These are phyloP conservation scores for Teleopsis dalmanni DNA, from an alignment of 1,140 invertebrate species.

Conservation along the genomic window DNA sequence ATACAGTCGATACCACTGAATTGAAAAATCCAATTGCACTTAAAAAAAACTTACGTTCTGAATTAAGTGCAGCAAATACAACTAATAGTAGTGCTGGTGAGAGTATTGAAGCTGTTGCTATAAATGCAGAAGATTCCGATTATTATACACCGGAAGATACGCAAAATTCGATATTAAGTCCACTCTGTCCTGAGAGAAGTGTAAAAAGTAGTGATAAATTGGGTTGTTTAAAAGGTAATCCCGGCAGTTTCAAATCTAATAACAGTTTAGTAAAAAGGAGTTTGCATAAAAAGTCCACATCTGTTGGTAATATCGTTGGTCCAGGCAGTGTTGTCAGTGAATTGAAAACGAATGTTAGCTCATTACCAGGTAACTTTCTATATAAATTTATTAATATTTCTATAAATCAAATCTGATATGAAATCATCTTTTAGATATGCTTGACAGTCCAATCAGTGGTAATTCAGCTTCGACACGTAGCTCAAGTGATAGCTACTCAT, in stretches of 20 bases:
- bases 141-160: constrained; percentile 66
- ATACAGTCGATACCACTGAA: background rate
- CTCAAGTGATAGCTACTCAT: constrained; percentile 66
- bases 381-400: background rate
- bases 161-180: constrained; percentile 53
- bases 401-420: background rate
- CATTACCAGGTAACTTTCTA: constrained; percentile 30
- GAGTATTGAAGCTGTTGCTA: background rate
- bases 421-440: constrained; percentile 24
- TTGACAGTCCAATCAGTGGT: constrained; percentile 56
- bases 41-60: constrained; percentile 9
- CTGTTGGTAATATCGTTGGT: constrained; percentile 37
- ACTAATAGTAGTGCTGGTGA: background rate
- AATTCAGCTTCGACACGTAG: constrained; percentile 56
- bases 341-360: constrained; percentile 27
- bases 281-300: constrained; percentile 40
- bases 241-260: constrained; percentile 22
- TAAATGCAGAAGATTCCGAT: constrained; percentile 56
- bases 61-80: background rate
- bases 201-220: constrained; percentile 27
- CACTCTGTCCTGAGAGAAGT: constrained; percentile 41
- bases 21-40: constrained; percentile 7
- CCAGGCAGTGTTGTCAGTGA: constrained; percentile 13
- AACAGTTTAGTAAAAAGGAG: constrained; percentile 25
- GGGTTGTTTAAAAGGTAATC: constrained; percentile 3